These are phyloP conservation scores for Crenuchus spilurus DNA, from an alignment of 2,797 vertebrate species.

Conservation along the genomic window DNA sequence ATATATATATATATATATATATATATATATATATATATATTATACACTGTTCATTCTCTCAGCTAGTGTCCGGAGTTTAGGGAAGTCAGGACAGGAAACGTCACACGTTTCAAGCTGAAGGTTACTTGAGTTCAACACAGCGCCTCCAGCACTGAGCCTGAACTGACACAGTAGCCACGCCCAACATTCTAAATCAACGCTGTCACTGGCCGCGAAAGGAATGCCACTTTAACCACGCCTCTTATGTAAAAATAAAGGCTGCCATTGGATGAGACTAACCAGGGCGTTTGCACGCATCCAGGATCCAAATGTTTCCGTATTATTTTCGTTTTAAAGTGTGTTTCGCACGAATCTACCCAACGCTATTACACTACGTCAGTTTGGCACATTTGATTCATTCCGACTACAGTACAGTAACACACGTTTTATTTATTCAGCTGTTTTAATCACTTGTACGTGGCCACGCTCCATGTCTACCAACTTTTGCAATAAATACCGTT, in stretches of 20 bases:
- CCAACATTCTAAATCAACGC: not conserved
- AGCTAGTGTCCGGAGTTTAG: not conserved
- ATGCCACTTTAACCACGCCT: not conserved
- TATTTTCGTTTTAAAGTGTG: too few species aligned
- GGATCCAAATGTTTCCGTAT: too few species aligned
- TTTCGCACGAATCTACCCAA: too few species aligned
- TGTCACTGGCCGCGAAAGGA: not conserved
- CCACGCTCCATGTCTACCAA: too few species aligned
- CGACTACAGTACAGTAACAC: too few species aligned
- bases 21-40: not conserved
- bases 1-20: not conserved
- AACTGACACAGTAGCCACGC: not conserved
- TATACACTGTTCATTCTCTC: not conserved
- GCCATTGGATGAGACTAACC: slow-evolving; percentile 42
- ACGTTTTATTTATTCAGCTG: too few species aligned
- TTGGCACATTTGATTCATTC: too few species aligned
- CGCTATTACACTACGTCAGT: too few species aligned
- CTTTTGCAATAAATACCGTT: too few species aligned
- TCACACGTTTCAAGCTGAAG: slow-evolving; percentile 6
- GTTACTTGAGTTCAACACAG: slow-evolving; percentile 52
- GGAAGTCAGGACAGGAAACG: not conserved
- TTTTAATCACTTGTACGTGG: too few species aligned
- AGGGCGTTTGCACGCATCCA: too few species aligned
- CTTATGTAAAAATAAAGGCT: not conserved
- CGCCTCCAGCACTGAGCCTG: not conserved